phyloP scores from a whole-genome alignment of 2,113 vertebrate genomes.

The Epinephelus lanceolatus region DNA sequence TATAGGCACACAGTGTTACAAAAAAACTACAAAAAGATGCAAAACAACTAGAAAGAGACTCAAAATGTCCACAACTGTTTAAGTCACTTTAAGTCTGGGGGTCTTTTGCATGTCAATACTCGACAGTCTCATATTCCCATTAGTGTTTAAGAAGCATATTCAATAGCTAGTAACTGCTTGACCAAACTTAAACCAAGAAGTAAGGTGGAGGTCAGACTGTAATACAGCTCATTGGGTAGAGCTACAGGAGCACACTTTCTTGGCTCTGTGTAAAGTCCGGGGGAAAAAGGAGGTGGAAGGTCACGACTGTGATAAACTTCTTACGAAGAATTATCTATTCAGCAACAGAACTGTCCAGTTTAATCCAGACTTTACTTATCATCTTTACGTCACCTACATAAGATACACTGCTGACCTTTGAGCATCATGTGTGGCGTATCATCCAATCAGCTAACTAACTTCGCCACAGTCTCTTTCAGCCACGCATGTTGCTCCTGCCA shows the following conservation, averaged over 20 bases:
- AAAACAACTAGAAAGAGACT: background rate
- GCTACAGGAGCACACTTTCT: background rate
- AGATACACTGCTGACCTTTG: background rate
- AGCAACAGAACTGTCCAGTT: background rate
- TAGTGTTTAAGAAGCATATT: background rate
- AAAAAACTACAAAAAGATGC: background rate
- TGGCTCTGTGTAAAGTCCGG: background rate
- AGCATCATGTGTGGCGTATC: background rate
- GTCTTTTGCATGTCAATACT: background rate
- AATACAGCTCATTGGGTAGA: background rate
- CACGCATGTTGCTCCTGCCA: too few species aligned
- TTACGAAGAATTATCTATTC: accelerated
- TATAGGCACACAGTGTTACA: background rate
- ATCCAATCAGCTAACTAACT: too few species aligned
- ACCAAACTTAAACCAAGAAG: background rate
- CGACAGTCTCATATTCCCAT: background rate
- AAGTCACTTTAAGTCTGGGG: background rate
- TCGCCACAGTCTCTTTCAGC: too few species aligned
- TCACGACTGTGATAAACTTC: background rate
- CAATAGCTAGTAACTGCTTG: background rate
- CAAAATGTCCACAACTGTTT: background rate
- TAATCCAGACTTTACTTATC: background rate
- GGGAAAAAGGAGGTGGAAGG: background rate
- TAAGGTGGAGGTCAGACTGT: background rate
- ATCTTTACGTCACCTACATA: background rate